Conservation (phyloP, 2,113 vertebrate species). For the Solea solea region DNA sequence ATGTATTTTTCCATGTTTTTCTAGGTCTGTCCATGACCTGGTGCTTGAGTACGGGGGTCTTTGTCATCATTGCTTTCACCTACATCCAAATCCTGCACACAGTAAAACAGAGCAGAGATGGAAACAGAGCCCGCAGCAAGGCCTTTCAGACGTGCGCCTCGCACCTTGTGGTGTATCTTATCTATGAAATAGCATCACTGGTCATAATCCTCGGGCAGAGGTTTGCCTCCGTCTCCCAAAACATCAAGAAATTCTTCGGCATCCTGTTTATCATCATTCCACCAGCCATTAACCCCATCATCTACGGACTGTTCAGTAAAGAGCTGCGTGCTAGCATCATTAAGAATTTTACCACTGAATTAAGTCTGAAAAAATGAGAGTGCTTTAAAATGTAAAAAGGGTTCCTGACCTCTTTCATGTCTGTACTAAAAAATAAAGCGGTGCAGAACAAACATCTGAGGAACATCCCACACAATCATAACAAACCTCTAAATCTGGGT, state of each 20-base stretch:
- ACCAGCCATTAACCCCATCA: constrained; percentile 58
- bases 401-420: not conserved
- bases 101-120: constrained; percentile 5
- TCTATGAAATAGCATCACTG: constrained; percentile 14
- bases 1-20: not conserved
- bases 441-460: too few species aligned
- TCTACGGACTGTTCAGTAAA: constrained; percentile 67
- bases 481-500: too few species aligned
- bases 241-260: constrained; percentile 65
- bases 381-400: not conserved
- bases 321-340: constrained; percentile 59
- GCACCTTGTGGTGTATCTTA: constrained; percentile 57
- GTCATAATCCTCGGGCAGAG: constrained; percentile 46
- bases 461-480: too few species aligned
- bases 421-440: too few species aligned
- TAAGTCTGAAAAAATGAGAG: not conserved
- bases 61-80: constrained; percentile 64
- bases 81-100: constrained; percentile 63
- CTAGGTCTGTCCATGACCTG: constrained; percentile 59
- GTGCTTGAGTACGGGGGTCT: constrained; percentile 42
- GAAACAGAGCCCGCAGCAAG: constrained; percentile 36
- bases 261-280: constrained; percentile 58
- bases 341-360: constrained; percentile 1
- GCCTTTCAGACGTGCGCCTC: constrained; percentile 64
- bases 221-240: constrained; percentile 31